Evolutionary conservation across 2,797 vertebrate genomes (phyloP).

Genomic region (Helarctos malayanus): DNA sequence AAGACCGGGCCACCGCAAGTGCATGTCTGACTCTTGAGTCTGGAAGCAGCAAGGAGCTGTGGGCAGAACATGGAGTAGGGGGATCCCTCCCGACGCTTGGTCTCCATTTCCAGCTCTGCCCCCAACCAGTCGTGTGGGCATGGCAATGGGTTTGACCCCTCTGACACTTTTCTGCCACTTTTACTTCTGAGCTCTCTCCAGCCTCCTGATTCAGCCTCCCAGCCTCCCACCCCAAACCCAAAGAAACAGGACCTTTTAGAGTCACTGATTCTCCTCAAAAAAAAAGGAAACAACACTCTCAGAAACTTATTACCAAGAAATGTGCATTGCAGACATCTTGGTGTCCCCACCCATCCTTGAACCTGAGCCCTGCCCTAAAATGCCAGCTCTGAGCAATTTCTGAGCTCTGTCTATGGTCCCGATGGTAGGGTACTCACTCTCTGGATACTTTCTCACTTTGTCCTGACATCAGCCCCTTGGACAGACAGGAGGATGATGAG

Average conservation of each 20-base stretch:
- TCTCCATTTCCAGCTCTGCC: not conserved
- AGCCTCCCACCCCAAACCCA: not conserved
- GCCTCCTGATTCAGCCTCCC: not conserved
- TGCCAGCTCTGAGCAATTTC: not conserved
- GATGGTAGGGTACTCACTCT: rapidly evolving
- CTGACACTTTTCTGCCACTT: not conserved
- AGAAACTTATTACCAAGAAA: not conserved
- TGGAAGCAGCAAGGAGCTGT: not conserved
- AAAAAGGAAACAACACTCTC: not conserved
- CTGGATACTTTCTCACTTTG: rapidly evolving
- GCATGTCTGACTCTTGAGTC: not conserved
- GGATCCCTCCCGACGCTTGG: not conserved
- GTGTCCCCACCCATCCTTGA: not conserved
- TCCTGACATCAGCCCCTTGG: not conserved
- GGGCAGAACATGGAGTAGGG: not conserved
- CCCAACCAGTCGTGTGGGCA: not conserved
- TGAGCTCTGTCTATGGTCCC: not conserved
- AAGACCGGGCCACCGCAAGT: not conserved
- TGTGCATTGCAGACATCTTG: not conserved
- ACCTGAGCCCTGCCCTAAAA: not conserved
- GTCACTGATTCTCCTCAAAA: not conserved
- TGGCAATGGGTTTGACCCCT: not conserved
- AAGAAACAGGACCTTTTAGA: not conserved
- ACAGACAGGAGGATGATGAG: not conserved
- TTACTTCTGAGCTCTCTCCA: not conserved